Percentiles rank a stretch among this genome's conserved stretches.
phyloP scores from a whole-genome alignment of 2,797 vertebrate genomes.

The Pseudomugil gertrudae region DNA sequence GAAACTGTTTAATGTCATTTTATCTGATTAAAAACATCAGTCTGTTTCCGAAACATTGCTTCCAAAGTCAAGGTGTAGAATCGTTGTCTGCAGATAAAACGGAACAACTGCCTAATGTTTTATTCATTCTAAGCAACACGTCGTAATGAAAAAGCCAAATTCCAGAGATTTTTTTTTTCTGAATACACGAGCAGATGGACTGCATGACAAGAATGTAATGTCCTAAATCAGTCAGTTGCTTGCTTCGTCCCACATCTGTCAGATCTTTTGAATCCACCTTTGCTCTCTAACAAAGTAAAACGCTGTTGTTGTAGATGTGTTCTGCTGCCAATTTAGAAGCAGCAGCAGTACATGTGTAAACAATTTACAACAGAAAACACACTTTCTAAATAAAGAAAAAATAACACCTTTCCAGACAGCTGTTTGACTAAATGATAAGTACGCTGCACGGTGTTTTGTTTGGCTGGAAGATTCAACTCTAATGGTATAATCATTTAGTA shows the following conservation, averaged over 20 bases:
- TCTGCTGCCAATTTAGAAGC: conserved; percentile 40
- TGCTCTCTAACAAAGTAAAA: conserved; percentile 24
- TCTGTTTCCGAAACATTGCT: neutral
- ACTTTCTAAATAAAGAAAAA: conserved; percentile 9
- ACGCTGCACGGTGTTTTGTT: neutral
- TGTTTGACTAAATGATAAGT: neutral
- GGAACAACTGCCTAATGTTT: conserved; percentile 7
- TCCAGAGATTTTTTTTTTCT: conserved; percentile 25
- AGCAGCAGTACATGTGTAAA: conserved; percentile 29
- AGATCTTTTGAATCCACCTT: conserved; percentile 31
- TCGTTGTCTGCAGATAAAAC: neutral
- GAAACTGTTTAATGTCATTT: neutral
- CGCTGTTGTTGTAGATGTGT: conserved; percentile 11
- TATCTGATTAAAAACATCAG: neutral
- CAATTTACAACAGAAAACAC: conserved; percentile 31
- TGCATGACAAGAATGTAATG: conserved; percentile 41
- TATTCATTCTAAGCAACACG: conserved; percentile 24
- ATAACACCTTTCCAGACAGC: neutral
- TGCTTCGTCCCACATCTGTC: conserved; percentile 56
- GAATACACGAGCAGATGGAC: conserved; percentile 50
- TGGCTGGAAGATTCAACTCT: neutral
- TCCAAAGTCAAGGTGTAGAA: neutral
- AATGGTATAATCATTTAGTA: neutral
- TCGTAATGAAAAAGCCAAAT: conserved; percentile 37
- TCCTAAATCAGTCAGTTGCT: conserved; percentile 41